Evolutionary conservation across 2,797 vertebrate genomes (phyloP), one percentile per base, ranked within the genome.

Genomic region (Pygocentrus nattereri): DNA sequence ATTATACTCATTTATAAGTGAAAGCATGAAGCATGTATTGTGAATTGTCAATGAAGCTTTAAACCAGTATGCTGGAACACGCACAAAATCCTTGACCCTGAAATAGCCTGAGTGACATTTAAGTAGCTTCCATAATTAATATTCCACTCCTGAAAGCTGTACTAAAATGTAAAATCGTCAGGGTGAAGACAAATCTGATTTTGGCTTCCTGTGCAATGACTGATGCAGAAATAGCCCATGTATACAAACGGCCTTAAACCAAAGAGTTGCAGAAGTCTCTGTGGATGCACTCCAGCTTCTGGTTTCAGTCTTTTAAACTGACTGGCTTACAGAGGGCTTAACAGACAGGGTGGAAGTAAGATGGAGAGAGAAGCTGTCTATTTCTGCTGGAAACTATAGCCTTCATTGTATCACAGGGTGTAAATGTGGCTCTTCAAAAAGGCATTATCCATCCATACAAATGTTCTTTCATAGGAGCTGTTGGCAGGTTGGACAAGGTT

Each of bases 261-360:
- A 31, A 15, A 59, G 27, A 49, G 59, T 12, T 50, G 18, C 59
- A 7, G 10, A 34, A 64, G 27, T 64, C 25, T 31, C 61, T 61
- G 44, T 59, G 75, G 50, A 71, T 67, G 30, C 78, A 59, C 76
- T 80, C 56, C 10, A n/a, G 76, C 65, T 59, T 61, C 65, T 38
- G 30, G 78, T 65, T 78, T 50, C 21, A 67, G 74, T 79, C 15
- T 79, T 71, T 75, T 30, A 62, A 41, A 38, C 19, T n/a, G 21
- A 23, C 50, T 71, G 50, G 68, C 69, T 82, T 80, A 74, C 61
- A 54, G 76, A 69, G 23, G 25, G 64, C 25, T 47, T 73, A 27
- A 19, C 23, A 23, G 19, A 50, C n/a, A 71, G 41, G 18, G n/a
- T 85, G 41, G 41, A 11, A 21, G 19, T 19, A 21, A 54, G 5